Evolutionary conservation across 2,113 vertebrate genomes (phyloP), one percentile per base, ranked within the genome.

Genomic region (Columbina picui): DNA sequence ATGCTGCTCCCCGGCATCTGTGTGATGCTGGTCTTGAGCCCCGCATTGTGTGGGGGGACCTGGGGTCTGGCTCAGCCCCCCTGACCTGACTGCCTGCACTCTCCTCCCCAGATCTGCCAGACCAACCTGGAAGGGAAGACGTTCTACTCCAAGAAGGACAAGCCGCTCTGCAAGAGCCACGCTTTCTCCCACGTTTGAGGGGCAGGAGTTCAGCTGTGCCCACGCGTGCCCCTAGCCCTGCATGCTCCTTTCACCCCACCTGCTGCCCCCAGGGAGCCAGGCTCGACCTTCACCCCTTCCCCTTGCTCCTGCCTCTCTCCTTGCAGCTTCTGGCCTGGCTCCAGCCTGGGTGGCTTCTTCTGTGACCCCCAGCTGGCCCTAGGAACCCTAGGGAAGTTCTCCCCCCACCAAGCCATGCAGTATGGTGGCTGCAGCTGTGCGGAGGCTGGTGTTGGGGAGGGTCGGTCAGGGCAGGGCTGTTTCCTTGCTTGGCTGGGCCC

Each of bases 121-220:
- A 98, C 99, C 96, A 99, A 99, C 98, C 97, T 99, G 98, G 99
- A 99, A 98, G 99, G 99, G 94, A 99, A 99, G 98, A 99, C 99
- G 0, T 99, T 99, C 98, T 99, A 99, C 97, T 99, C 99, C 87
- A 99, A 99, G 98, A 99, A 99, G 97, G 99, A 99, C 98, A 99
- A 99, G 97, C 99, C 99, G 5, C 98, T 99, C 93, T 99, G 99
- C 98, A 99, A 99, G 98, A 99, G 98, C 98, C 99, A 99, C 0
- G 99, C 99, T 95, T 99, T 99, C 91, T 99, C 99, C 94, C 98
- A 99, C 0, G 99, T 99, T 94, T 99, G 98, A 99, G 64, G 85
- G 50, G 30, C 8, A 6, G 87, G 32, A 89, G 32, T 57, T 78
- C 75, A 55, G 56, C 83, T 81, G 94, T 80, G 75, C 73, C 69